Base-by-base conservation (phyloP, 2,797 vertebrate genomes). In the Neomorphus geoffroyi region DNA sequence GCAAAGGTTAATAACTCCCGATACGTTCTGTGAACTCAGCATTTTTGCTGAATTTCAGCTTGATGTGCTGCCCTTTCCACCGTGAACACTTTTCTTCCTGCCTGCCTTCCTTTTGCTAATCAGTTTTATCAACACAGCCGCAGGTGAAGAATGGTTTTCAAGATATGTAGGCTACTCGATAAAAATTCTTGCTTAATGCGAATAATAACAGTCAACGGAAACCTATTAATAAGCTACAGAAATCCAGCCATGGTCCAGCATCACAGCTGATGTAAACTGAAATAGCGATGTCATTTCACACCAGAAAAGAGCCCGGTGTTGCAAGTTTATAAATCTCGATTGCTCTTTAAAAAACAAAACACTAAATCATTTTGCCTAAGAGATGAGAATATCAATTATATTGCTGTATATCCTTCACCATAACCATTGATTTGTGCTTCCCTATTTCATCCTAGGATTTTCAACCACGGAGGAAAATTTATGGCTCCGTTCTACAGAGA, bases 71-170 rank as follows among this genome's bases (percentile, higher is more conserved):
- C 90, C 95, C 94, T 96, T 97, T 97, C 60, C 74, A 23, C 64
- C 82, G 60, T 0, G 4, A 53, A 23, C 90, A 64, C 88, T 41
- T 92, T 94, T 92, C 92, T 95, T 71, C 94, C 93, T 85, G 93
- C 93, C 78, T 92, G 91, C 88, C 90, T 92, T 11, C 78, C 85
- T 88, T 75, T 57, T 72, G 90, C 94, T 96, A 94, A 97, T 97
- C 96, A 91, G 93, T 96, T 98, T 94, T 94, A 95, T 95, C 96
- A 96, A 91, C 96, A 94, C 87, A 89, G 97, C 92, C 94, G 88
- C 90, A 54, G 96, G 92, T 97, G 86, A 97, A 94, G 90, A 95
- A 95, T 83, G 87, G 95, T 95, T 96, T 96, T 92, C 92, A 85
- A 94, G 94, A 93, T 32, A 18, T 60, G 81, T 65, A 56, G 92